Conservation (phyloP, 2,888 invertebrate genomes). For the Prenolepis imparis region DNA sequence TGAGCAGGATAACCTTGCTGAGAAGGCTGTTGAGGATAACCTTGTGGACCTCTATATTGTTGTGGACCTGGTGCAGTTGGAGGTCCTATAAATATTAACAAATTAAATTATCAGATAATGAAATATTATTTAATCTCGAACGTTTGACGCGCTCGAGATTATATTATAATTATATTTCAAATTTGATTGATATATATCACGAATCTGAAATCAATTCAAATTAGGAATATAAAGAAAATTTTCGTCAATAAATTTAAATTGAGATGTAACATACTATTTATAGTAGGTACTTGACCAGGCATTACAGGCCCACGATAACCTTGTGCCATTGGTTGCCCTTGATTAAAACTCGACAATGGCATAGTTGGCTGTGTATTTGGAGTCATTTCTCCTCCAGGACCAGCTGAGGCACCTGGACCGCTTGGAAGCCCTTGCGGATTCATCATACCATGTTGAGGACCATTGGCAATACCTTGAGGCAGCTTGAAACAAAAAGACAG, state of each 20-base stretch:
- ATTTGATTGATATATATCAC: neutral
- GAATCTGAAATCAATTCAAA: neutral
- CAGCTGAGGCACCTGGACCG: constrained; percentile 82
- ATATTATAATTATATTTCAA: neutral
- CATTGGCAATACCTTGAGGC: constrained; percentile 87
- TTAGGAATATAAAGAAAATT: constrained; percentile 5
- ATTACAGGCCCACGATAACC: constrained; percentile 88
- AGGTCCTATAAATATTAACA: constrained; percentile 83
- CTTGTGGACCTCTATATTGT: constrained; percentile 87
- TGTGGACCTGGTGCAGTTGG: constrained; percentile 88
- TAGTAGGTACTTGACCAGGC: constrained; percentile 87
- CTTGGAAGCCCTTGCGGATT: constrained; percentile 85
- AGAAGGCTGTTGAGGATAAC: constrained; percentile 90
- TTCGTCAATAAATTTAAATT: neutral
- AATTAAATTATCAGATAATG: neutral
- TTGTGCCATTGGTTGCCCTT: constrained; percentile 85
- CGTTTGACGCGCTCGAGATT: neutral
- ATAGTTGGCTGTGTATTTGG: constrained; percentile 84
- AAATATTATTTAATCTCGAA: neutral
- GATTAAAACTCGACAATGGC: constrained; percentile 84
- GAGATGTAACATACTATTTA: constrained; percentile 80
- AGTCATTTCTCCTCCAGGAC: constrained; percentile 84
- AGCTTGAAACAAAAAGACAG: constrained; percentile 85
- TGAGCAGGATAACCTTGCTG: constrained; percentile 89
- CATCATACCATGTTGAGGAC: constrained; percentile 86